A percentile compares a stretch with the other conserved stretches of the same genome.
Conservation (phyloP, 2,888 invertebrate species). For the Pogonocherus hispidulus region DNA sequence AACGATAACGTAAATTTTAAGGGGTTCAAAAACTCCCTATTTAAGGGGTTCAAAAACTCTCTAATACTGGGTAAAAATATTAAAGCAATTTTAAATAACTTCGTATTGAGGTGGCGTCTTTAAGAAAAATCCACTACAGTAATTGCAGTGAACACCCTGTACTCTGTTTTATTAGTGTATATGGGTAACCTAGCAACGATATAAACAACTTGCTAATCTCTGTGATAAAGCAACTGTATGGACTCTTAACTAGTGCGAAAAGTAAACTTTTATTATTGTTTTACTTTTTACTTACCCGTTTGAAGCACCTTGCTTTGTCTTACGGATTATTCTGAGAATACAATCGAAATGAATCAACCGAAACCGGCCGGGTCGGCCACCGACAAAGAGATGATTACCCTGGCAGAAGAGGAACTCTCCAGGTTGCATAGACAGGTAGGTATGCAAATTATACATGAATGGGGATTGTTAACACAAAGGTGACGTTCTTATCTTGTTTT, state of each 20-base stretch:
- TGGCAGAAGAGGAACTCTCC: constrained; percentile 83
- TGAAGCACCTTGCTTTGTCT: not conserved
- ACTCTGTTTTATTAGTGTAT: not conserved
- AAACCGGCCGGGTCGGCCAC: constrained; percentile 43
- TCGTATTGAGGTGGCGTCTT: too few species aligned
- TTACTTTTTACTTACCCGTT: not conserved
- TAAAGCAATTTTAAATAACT: too few species aligned
- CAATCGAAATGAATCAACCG: constrained; percentile 39
- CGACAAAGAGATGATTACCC: constrained; percentile 77
- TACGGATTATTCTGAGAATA: not conserved
- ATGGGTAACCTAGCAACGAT: constrained; percentile 18
- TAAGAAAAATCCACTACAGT: too few species aligned
- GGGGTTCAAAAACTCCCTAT: too few species aligned
- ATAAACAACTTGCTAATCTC: too few species aligned
- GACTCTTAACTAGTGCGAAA: not conserved
- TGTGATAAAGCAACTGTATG: not conserved
- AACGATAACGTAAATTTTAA: too few species aligned
- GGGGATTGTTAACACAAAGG: too few species aligned
- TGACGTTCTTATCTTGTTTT: too few species aligned
- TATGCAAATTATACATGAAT: too few species aligned
- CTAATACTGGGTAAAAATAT: too few species aligned
- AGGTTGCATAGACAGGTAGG: constrained; percentile 82
- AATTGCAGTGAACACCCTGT: not conserved
- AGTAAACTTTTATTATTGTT: not conserved
- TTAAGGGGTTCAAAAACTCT: too few species aligned